A percentile compares a stretch with the other conserved stretches of the same genome.
Evolutionary conservation across 2,888 invertebrate genomes (phyloP).

Genomic region (Chloroclystis v-ata): DNA sequence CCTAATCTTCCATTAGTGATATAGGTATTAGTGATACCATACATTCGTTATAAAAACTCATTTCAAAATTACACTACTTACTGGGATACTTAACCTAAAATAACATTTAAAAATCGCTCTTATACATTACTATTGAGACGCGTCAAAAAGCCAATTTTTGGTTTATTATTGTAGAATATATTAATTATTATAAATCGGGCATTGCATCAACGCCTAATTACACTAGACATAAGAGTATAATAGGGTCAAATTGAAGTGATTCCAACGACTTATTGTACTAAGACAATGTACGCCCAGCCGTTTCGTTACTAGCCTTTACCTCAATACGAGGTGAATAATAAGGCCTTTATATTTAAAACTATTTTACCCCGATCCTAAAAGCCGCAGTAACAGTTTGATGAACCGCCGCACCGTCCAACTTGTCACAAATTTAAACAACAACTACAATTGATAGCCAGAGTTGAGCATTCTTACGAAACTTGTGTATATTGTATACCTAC

Average conservation of each 20-base stretch:
- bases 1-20: constrained; percentile 15
- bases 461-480: too few relatives aligned
- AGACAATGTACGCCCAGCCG: constrained; percentile 16
- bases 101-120: constrained; percentile 69
- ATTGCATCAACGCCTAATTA: constrained; percentile 53
- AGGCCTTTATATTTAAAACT: constrained; percentile 16
- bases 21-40: constrained; percentile 25
- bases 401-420: background rate
- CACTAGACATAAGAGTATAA: constrained; percentile 40
- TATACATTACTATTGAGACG: constrained; percentile 54
- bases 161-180: constrained; percentile 56
- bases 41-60: constrained; percentile 32
- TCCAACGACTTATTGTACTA: constrained; percentile 25
- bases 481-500: too few relatives aligned
- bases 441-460: background rate
- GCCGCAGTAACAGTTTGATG: background rate
- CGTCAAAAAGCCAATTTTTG: constrained; percentile 71
- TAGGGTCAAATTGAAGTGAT: constrained; percentile 30
- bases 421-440: background rate
- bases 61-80: constrained; percentile 54
- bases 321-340: constrained; percentile 4
- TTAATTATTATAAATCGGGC: constrained; percentile 34
- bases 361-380: constrained; percentile 9
- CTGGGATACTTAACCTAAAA: constrained; percentile 51
- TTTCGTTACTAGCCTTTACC: constrained; percentile 8